Evolutionary conservation across 2,888 invertebrate species (phyloP), one percentile per base, ranked within the genome.

Genomic region (Drosophila hamatofila): DNA sequence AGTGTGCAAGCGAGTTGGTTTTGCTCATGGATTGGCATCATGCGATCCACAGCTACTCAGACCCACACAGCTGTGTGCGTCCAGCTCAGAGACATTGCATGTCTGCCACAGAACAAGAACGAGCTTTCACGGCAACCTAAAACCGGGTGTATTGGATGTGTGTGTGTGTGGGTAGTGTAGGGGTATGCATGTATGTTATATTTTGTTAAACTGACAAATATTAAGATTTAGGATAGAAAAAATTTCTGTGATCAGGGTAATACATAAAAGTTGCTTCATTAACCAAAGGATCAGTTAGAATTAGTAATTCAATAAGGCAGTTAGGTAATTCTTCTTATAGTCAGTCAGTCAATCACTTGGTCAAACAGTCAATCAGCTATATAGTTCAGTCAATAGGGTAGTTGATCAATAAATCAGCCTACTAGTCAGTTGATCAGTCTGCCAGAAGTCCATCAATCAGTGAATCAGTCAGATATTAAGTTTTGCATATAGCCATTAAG

Each of bases 11-110:
- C 9, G 48, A 37, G 41, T 14, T 23, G 44, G 44, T 35, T 9
- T 37, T 30, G 54, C 21, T 9, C 52, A 49, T 39, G 66, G 78
- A 75, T 78, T 83, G 83, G 77, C 85, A 75, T 85, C 83, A 87
- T 87, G 77, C 81, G 77, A 87, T 51, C 56, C 44, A 7, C 51
- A 59, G 41, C 52, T 42, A 41, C 30, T 30, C 25, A 57, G 23
- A n/a, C 54, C 25, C 71, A 48, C 61, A 61, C 72, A 65, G 59
- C 56, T 65, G 55, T 65, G 55, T 44, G 55, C 35, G 37, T 42
- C 52, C 60, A 62, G 48, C 39, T 14, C 48, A 35, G 57, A 52
- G 57, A 62, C 76, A 69, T 61, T 65, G 66, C 64, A 56, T 48
- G 64, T 48, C 39, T 68, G 75, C 61, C 61, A 51, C 58, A 61